These are phyloP conservation scores for Akabosia matsudoensis DNA, from an alignment of 1,140 invertebrate species.

Conservation along the genomic window DNA sequence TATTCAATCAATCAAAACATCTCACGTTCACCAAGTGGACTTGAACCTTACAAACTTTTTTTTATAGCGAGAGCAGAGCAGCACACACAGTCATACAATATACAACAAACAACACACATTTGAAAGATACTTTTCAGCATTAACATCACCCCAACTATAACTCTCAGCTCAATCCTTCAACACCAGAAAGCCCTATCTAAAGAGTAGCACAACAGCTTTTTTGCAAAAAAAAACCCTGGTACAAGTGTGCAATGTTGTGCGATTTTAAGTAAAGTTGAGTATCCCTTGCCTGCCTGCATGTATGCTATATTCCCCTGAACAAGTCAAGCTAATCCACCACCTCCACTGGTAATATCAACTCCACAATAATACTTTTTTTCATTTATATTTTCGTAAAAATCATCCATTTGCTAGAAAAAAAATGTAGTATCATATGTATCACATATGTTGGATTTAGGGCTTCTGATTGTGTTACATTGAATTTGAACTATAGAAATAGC, in stretches of 20 bases:
- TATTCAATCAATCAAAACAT: constrained; percentile 44
- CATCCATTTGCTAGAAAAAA: no score
- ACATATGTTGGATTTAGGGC: no score
- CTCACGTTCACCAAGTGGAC: constrained; percentile 16
- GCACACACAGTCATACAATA: not conserved
- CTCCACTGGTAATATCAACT: no score
- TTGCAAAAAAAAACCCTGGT: not conserved
- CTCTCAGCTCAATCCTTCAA: not conserved
- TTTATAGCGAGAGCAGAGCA: constrained; percentile 29
- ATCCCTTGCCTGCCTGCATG: no score
- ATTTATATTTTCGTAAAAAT: no score
- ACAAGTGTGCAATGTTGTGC: not conserved
- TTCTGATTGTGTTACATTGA: not conserved
- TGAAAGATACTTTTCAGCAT: not conserved
- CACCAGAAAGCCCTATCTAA: not conserved
- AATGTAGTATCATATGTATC: no score
- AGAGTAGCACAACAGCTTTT: not conserved
- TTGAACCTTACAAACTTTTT: not conserved
- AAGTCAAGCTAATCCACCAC: not conserved
- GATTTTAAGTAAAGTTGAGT: not conserved
- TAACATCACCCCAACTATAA: not conserved
- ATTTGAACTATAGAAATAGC: not conserved
- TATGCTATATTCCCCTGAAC: no score
- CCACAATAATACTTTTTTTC: not conserved
- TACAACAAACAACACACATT: not conserved